Base-by-base conservation (phyloP, 2,113 vertebrate genomes). In the Megaceryle maxima region DNA sequence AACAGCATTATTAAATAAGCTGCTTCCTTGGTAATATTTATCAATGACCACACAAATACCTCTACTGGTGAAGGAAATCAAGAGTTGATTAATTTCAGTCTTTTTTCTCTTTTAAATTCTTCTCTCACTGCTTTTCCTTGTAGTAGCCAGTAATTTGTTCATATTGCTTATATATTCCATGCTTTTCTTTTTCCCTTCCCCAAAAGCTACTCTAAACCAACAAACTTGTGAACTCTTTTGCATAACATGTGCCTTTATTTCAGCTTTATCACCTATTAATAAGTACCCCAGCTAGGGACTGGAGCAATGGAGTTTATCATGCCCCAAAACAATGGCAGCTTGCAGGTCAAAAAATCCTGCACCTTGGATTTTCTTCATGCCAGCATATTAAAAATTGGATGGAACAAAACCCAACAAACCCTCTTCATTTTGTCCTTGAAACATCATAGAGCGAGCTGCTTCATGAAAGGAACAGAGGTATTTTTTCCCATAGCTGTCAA, bases 381-480 rank as follows among this genome's bases (percentile, higher is more conserved):
- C 39, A 28, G 11, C 35, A 4, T 24, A 20, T 16, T 41, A 51
- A 60, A 80, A 76, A 18, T 17, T 24, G 21, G 4, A 55, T 31
- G 28, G 9, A 41, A 53, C 14, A 25, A 25, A 35, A 9, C 3
- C 1, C 4, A 68, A 13, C n/a, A 57, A 69, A 68, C 3, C 13
- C 48, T 79, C 26, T 91, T 85, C 11, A n/a, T 33, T 69, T 87
- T 90, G 74, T 73, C 82, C 94, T 94, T 92, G 82, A 79, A 76
- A 48, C 17, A 13, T 60, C 78, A 21, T 19, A 26, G 64, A 41
- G n/a, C 13, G 51, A 2, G 9, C 16, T 69, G 29, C 63, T 67
- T 39, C 81, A 13, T 3, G 16, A 33, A 39, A 89, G 48, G 20
- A 66, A 20, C 13, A 10, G 78, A 75, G 29, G 33, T 72, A 26